Evolutionary conservation across 1,140 invertebrate species (phyloP), one percentile per base, ranked within the genome.

Genomic region (Atopsyche davidsoni): DNA sequence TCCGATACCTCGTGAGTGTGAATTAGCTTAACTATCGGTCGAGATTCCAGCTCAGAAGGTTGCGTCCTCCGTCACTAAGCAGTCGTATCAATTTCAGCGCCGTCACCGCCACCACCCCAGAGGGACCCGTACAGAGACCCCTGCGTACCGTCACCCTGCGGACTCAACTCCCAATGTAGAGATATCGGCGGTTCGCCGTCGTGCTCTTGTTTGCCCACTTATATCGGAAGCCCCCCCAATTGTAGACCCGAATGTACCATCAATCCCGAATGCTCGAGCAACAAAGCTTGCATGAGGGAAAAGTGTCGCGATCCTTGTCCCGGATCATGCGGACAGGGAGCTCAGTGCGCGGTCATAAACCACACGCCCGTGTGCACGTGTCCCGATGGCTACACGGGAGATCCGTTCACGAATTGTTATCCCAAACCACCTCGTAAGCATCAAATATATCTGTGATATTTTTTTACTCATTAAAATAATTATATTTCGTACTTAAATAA

Each of bases 301-400:
- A 85, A 82, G 68, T 90, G 87, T 64, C 68, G 75, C 45, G 79
- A 89, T 65, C 86, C 85, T 17, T 90, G 87, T 58, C 80, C 80
- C n/a, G 83, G 82, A 51, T 80, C 79, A 21, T 89, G 87, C 66
- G 86, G 86, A 13, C 61, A 70, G 2, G 84, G 88, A 63, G 81
- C 86, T n/a, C 70, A 81, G 42, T 88, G 86, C 60, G 77, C 81
- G 66, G 85, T 87, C 1, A 75, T 85, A 11, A 83, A 81, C 59
- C 86, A 89, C 62, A 60, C 81, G 23, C 83, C 86, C 11, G 76
- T 79, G 24, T 90, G 87, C 64, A 80, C 76, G 48, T 90, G 87
- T 60, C 63, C 68, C 0, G 64, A 76, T 19, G 79, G 80, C 25
- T 87, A 79, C 57, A 81, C 75, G 43, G 87, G 87, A 35, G 78